A percentile compares a stretch with the other conserved stretches of the same genome.
These are phyloP conservation scores for Atherinosoma microstoma DNA, from an alignment of 2,797 vertebrate genomes.

Conservation along the genomic window DNA sequence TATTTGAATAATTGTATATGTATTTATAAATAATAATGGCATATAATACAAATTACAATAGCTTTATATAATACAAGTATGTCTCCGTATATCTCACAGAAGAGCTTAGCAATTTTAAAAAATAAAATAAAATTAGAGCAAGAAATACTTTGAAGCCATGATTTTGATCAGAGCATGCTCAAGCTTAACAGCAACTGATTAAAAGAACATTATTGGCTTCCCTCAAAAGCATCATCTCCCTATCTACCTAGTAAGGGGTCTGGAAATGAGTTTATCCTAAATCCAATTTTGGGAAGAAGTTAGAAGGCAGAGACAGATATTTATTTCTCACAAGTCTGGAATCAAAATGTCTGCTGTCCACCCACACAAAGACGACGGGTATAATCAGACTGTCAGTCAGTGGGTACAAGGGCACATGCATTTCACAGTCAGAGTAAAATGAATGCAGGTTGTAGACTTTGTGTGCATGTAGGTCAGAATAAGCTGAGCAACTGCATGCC, in stretches of 20 bases:
- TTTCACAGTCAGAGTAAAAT: conserved; percentile 46
- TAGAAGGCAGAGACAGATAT: conserved; percentile 24
- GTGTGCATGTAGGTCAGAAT: conserved; percentile 49
- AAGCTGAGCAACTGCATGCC: conserved; percentile 38
- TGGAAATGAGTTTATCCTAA: conserved; percentile 25
- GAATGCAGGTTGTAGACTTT: conserved; percentile 27
- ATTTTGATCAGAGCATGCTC: no score
- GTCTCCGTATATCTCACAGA: no score
- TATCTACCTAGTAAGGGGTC: conserved; percentile 25
- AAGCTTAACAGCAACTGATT: no score
- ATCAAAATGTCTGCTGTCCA: conserved; percentile 58
- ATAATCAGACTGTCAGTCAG: conserved; percentile 59
- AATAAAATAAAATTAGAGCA: no score
- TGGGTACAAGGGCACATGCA: conserved; percentile 24
- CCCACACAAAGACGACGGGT: conserved; percentile 53
- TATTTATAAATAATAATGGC: no score
- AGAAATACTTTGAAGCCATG: no score
- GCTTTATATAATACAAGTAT: no score
- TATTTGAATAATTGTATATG: no score
- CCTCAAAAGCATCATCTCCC: neutral
- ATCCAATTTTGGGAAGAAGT: conserved; percentile 22
- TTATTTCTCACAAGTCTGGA: conserved; percentile 31
- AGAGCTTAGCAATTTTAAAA: no score
- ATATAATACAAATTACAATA: no score
- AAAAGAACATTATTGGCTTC: neutral